Base-by-base conservation (phyloP, 2,888 invertebrate species). In the Nowickia ferox region DNA sequence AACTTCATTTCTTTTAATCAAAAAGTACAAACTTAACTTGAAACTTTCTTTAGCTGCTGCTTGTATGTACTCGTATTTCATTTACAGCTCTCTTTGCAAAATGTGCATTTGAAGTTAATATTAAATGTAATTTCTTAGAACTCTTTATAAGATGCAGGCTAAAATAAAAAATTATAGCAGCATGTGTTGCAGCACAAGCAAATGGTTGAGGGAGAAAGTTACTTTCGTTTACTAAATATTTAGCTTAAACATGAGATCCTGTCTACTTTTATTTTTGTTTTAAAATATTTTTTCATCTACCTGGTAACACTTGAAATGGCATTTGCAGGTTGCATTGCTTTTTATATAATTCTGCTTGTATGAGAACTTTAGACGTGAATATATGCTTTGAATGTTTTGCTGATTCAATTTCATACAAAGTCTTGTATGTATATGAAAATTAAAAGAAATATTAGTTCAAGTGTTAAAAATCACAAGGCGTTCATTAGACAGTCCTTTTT, bases 351-450 rank as follows among this genome's bases (percentile, higher is more conserved):
- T 42, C 13, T 61, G 9, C 13, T 30, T 19, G 19, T 63, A 19
- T 44, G 15, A 40, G 42, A 76, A 76, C 48, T 65, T 77, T 72
- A 9, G 66, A 77, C 38, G 22, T 38, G 30, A 84, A 61, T 59
- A 68, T 66, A 53, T 77, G 66, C 53, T 84, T 48, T 84, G 66
- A 77, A 15, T 77, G 44, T 65, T 69, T 83, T 59, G 65, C 72
- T 74, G 74, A 84, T 84, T 74, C 61, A 72, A 78, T 84, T 78
- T 46, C 40, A 13, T 55, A 22, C 13, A 22, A 13, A 55, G 22
- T 55, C 6, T 4, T 13, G 6, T 55, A 22, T 15, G 2, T 5
- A 9, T 6, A 30, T 30, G 6, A 30, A 30, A 30, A 2, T 4
- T 30, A 30, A 30, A 6, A 6, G 6, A 30, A 6, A 30, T 30